Percentiles rank a stretch among this genome's conserved stretches.
Evolutionary conservation across 2,888 invertebrate genomes (phyloP).

Genomic region (Melieria crassipennis): DNA sequence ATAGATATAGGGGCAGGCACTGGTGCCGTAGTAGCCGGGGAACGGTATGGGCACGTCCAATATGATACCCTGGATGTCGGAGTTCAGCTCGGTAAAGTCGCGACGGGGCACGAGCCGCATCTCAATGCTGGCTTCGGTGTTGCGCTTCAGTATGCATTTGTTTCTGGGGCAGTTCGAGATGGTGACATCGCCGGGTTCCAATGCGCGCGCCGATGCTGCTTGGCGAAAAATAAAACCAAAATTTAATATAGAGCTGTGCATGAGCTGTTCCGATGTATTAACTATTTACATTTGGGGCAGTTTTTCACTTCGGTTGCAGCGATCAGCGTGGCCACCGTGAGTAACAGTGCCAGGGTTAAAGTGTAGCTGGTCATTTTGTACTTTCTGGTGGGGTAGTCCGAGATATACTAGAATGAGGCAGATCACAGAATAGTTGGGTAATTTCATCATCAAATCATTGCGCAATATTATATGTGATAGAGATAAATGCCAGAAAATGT

Average conservation of each 20-base stretch:
- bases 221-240: slow-evolving; percentile 14
- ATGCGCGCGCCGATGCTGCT: slow-evolving; percentile 65
- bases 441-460: too few relatives aligned
- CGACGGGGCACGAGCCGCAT: slow-evolving; percentile 71
- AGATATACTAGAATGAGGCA: too few relatives aligned
- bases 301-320: slow-evolving; percentile 52
- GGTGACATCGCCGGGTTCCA: slow-evolving; percentile 67
- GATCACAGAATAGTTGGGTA: too few relatives aligned
- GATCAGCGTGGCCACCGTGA: slow-evolving; percentile 41
- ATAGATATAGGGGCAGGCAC: slow-evolving; percentile 75
- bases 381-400: too few relatives aligned
- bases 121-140: slow-evolving; percentile 68
- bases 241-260: background rate
- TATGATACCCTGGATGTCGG: slow-evolving; percentile 73
- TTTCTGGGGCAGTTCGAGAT: slow-evolving; percentile 72
- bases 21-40: slow-evolving; percentile 77
- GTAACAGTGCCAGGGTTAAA: slow-evolving; percentile 51
- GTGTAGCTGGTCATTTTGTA: slow-evolving; percentile 40
- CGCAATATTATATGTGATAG: too few relatives aligned
- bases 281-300: slow-evolving; percentile 55
- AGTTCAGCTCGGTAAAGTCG: slow-evolving; percentile 69
- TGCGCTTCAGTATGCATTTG: slow-evolving; percentile 75
- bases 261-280: background rate
- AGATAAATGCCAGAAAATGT: too few relatives aligned
- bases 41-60: slow-evolving; percentile 76